Percentiles rank a stretch among this genome's conserved stretches.
phyloP scores from a whole-genome alignment of 1,140 invertebrate species.

The Zaprionus lachaisei region DNA sequence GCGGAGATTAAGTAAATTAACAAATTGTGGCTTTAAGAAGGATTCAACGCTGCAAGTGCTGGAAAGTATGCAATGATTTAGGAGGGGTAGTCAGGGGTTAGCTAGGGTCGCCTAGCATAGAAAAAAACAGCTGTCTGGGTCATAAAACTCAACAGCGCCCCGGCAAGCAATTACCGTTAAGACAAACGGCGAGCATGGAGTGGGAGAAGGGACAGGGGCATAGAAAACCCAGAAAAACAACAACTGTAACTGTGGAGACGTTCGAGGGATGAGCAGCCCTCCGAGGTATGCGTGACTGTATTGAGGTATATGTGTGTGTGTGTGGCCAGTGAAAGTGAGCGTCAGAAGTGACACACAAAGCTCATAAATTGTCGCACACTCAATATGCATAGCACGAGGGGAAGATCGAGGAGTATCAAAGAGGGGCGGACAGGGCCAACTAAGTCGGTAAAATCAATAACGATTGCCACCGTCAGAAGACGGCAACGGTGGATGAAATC shows the following conservation, averaged over 20 bases:
- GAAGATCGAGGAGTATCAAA: too few relatives aligned
- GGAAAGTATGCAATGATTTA: constrained; percentile 62
- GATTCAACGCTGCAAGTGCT: constrained; percentile 15
- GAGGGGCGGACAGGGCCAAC: constrained; percentile 4
- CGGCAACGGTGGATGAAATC: constrained; percentile 49
- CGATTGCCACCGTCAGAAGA: constrained; percentile 56
- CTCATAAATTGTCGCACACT: constrained; percentile 78
- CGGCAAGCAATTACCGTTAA: constrained; percentile 78
- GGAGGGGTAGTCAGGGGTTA: background rate
- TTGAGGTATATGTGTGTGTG: constrained; percentile 20
- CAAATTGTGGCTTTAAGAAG: constrained; percentile 47
- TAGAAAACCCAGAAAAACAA: constrained; percentile 31
- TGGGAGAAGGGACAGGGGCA: constrained; percentile 19
- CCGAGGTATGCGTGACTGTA: constrained; percentile 57
- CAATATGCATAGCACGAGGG: constrained; percentile 57
- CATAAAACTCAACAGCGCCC: constrained; percentile 76
- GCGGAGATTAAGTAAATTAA: constrained; percentile 41
- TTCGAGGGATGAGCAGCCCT: constrained; percentile 45
- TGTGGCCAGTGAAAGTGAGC: constrained; percentile 70
- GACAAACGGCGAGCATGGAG: constrained; percentile 52
- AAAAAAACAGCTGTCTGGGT: constrained; percentile 73
- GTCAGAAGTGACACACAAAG: constrained; percentile 82
- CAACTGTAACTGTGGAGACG: constrained; percentile 66
- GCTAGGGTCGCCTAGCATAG: constrained; percentile 1
- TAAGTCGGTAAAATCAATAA: constrained; percentile 70